These are phyloP conservation scores for Asteroscopus sphinx DNA, from an alignment of 2,888 invertebrate species.

Conservation along the genomic window DNA sequence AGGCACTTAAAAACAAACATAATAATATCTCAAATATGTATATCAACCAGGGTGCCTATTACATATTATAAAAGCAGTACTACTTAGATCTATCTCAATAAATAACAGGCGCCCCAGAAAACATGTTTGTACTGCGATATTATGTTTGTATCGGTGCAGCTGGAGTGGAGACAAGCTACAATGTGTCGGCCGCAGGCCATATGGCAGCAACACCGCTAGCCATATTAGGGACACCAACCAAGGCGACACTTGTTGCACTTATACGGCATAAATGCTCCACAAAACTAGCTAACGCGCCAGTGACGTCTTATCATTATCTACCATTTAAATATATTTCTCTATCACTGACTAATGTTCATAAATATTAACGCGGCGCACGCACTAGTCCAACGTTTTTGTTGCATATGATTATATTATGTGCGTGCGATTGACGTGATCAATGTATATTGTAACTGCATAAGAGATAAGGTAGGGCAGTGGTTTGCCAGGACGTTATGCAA, in stretches of 20 bases:
- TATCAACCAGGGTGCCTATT: background rate
- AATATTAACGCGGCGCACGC: constrained; percentile 57
- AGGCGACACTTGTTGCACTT: constrained; percentile 90
- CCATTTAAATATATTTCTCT: constrained; percentile 65
- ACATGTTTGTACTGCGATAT: constrained; percentile 65
- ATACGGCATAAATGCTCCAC: constrained; percentile 87
- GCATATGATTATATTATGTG: constrained; percentile 57
- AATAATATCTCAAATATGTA: background rate
- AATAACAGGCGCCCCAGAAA: constrained; percentile 61
- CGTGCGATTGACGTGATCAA: constrained; percentile 55
- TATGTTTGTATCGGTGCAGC: constrained; percentile 66
- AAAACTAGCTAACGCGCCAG: constrained; percentile 73
- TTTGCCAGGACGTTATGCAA: constrained; percentile 83
- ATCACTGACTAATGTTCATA: constrained; percentile 61
- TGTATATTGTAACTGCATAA: constrained; percentile 75
- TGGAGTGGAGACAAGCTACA: constrained; percentile 75
- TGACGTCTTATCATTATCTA: constrained; percentile 76
- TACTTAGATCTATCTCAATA: constrained; percentile 34
- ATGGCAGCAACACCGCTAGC: constrained; percentile 82
- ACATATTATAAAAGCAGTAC: constrained; percentile 4
- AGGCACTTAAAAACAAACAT: constrained; percentile 6
- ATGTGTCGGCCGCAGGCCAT: constrained; percentile 84
- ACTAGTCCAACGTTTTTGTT: constrained; percentile 43
- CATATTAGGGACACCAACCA: constrained; percentile 86
- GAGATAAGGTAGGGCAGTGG: constrained; percentile 74